Base-by-base conservation (phyloP, 2,797 vertebrate genomes). In the Pogonophryne albipinna region DNA sequence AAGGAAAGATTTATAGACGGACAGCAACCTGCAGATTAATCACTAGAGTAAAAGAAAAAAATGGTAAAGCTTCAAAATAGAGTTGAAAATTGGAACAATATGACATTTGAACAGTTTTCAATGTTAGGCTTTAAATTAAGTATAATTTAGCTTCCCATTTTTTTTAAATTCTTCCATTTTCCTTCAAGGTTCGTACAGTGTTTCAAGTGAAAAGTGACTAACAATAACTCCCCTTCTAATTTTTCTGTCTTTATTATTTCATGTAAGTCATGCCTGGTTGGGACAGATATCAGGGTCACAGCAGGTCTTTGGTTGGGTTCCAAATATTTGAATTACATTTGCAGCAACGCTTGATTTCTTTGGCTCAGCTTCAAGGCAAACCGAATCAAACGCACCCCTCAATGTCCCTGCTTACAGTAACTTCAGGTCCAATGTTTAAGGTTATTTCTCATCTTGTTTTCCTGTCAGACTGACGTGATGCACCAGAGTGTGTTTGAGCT, bases 401-500 rank as follows among this genome's bases (percentile, higher is more conserved):
- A 1, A 71, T 23, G 42, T 17, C 44, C 50, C 61, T 52, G 66
- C 80, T 74, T 62, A 66, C 55, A 60, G 62, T 27, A 6, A 45
- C 10, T 4, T 27, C 53, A 27, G 10, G 15, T 31, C 2, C n/a
- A 6, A 38, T 63, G 16, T 64, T 19, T 27, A 27, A 27, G 23
- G 10, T 19, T 38, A 15, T 23, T 12, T 2, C 12, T 42, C 6
- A 5, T 51, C 23, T 1, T 27, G 13, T 74, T 63, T 75, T 47
- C 70, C 76, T 47, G 6, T 69, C 71, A 97, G 96, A 96, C 95
- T 1, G 95, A 96, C 63, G 95, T 96, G 65, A 93, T 96, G 93
- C 95, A 97, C 89, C 96, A 96, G 92, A 95, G 95, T 0, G 80
- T 96, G 87, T 96, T 95, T 9, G 94, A 96, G 85, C 89, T 96